A percentile compares a stretch with the other conserved stretches of the same genome.
phyloP scores from a whole-genome alignment of 2,797 vertebrate species.

The Babyrousa celebensis region DNA sequence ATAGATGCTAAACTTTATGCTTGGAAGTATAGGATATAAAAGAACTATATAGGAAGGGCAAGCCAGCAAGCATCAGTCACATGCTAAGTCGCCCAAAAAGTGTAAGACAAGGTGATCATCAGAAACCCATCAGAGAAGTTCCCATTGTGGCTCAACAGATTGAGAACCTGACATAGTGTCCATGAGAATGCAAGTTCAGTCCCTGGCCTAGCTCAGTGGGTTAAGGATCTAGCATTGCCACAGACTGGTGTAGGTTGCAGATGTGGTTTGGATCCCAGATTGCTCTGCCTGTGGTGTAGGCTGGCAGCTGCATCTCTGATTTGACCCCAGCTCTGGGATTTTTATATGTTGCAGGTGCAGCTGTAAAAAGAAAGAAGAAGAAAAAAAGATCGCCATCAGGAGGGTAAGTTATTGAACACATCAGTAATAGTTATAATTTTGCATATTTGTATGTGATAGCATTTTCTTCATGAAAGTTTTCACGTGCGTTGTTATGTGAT shows the following conservation, averaged over 20 bases:
- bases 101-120: background rate
- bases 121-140: background rate
- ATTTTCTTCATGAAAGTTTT: constrained; percentile 52
- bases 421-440: background rate
- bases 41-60: background rate
- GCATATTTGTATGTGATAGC: background rate
- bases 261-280: too few relatives aligned
- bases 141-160: too few relatives aligned
- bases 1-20: background rate
- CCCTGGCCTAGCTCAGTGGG: too few relatives aligned
- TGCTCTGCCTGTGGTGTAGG: too few relatives aligned
- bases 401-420: background rate
- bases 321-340: too few relatives aligned
- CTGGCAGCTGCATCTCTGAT: too few relatives aligned
- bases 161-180: too few relatives aligned
- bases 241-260: too few relatives aligned
- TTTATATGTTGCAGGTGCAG: too few relatives aligned
- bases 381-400: background rate
- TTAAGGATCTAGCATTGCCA: too few relatives aligned
- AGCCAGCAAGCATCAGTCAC: background rate
- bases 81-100: background rate
- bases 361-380: too few relatives aligned
- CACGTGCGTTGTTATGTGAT: constrained; percentile 28
- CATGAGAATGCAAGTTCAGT: too few relatives aligned
- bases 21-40: background rate